These are phyloP conservation scores for Drusus annulatus DNA, from an alignment of 1,140 invertebrate species.

Conservation along the genomic window DNA sequence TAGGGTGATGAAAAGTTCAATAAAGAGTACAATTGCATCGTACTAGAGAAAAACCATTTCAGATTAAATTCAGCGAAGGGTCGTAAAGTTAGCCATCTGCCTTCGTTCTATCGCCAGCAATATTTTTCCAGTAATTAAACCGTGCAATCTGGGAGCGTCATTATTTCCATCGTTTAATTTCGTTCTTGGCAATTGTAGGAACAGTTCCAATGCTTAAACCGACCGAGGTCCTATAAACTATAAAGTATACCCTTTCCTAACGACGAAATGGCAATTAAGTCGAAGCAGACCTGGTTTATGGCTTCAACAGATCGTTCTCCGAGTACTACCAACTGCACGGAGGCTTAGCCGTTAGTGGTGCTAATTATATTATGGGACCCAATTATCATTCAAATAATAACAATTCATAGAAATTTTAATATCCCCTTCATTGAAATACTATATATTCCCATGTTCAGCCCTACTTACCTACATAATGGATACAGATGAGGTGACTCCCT, in stretches of 20 bases:
- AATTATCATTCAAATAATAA: too few relatives aligned
- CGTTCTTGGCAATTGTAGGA: conserved; percentile 35
- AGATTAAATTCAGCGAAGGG: too few relatives aligned
- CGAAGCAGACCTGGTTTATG: not conserved
- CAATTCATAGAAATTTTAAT: too few relatives aligned
- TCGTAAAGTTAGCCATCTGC: conserved; percentile 10
- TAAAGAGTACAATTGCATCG: too few relatives aligned
- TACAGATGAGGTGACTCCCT: too few relatives aligned
- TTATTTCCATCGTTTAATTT: conserved; percentile 54
- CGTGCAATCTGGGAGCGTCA: conserved; percentile 49
- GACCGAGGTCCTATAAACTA: not conserved
- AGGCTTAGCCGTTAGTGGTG: too few relatives aligned
- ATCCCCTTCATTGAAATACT: too few relatives aligned
- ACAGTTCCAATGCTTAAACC: conserved; percentile 22
- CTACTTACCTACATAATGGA: too few relatives aligned
- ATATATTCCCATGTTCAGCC: too few relatives aligned
- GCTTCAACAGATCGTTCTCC: not conserved
- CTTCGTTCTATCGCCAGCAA: conserved; percentile 19
- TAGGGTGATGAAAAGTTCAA: too few relatives aligned
- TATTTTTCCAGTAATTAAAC: conserved; percentile 55
- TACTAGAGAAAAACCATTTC: too few relatives aligned
- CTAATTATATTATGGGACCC: too few relatives aligned
- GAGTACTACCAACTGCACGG: not conserved
- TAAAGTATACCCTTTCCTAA: conserved; percentile 15
- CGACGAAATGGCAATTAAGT: conserved; percentile 10